Base-by-base conservation (phyloP, 2,113 vertebrate species). In the Callipepla squamata region DNA sequence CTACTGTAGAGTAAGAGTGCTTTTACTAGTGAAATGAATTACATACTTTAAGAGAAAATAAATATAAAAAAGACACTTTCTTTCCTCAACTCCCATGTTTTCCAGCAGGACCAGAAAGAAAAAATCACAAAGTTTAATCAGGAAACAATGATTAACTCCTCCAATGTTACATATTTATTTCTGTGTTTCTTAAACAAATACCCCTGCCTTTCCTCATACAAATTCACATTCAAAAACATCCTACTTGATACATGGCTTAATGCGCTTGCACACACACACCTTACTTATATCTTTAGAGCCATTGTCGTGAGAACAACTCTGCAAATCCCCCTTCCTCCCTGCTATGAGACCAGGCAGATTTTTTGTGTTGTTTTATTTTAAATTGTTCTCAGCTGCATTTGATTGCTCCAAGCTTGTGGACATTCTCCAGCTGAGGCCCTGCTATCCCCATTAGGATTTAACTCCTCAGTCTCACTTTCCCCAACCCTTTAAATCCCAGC, bases 351-450 rank as follows among this genome's bases (percentile, higher is more conserved):
- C 57, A 86, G 63, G 81, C 45, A 92, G 61, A 58, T 40, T 93
- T 84, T 50, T 80, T 93, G 59, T 90, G 65, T 85, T 92, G 58
- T 92, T 94, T 94, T 89, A 45, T 89, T 80, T 94, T 85, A 95
- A 94, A 95, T 95, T 96, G 95, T 93, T 83, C 92, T 92, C 96
- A 96, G 95, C 90, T 96, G 93, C 76, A 57, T 90, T 92, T 78
- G 76, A 95, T 96, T 90, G 96, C 96, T 94, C 83, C 88, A 84
- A 96, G 96, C 92, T 80, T 68, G 88, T 90, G 73, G 90, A 94
- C 88, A 92, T 93, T 85, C 94, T 96, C 96, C 96, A 96, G 95
- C 95, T 96, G 96, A 94, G 96, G 96, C 93, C 80, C 95, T 80
- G 83, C 78, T 86, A 96, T 90, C 80, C 92, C 95, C 38, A 0